Conservation (phyloP, 2,888 invertebrate genomes). For the Maniola hyperantus region DNA sequence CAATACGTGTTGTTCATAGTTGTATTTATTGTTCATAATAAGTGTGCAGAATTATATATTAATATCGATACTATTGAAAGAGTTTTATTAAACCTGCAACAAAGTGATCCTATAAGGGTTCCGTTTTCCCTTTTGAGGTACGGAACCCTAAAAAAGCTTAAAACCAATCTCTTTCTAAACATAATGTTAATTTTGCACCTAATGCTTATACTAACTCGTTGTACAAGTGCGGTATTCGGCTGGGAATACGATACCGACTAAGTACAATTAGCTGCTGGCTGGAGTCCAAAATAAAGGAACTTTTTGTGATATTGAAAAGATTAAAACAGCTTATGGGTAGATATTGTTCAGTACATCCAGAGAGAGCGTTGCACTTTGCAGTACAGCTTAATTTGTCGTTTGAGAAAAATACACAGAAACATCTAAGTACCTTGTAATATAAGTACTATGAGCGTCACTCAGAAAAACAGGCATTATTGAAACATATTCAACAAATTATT, state of each 20-base stretch:
- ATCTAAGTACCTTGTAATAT: not conserved
- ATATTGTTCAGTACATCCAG: not conserved
- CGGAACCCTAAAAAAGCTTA: too few relatives aligned
- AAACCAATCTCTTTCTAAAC: not conserved
- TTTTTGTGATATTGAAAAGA: constrained; percentile 10
- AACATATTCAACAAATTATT: too few relatives aligned
- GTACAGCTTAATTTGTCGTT: not conserved
- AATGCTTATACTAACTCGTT: constrained; percentile 5
- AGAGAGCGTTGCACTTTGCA: not conserved
- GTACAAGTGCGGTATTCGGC: not conserved
- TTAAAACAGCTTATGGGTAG: constrained; percentile 2
- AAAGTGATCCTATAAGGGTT: too few relatives aligned
- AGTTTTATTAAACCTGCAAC: too few relatives aligned
- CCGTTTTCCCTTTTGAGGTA: too few relatives aligned
- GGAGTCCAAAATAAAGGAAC: constrained; percentile 14
- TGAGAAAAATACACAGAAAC: not conserved
- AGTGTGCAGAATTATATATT: too few relatives aligned
- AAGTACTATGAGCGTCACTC: too few relatives aligned
- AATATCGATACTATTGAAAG: too few relatives aligned
- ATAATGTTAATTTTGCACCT: not conserved
- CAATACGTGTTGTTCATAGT: too few relatives aligned
- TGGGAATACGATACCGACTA: constrained; percentile 8
- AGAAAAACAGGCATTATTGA: too few relatives aligned
- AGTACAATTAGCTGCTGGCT: constrained; percentile 19
- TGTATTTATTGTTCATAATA: too few relatives aligned